Evolutionary conservation across 2,113 vertebrate genomes (phyloP).

Genomic region (Upupa epops): DNA sequence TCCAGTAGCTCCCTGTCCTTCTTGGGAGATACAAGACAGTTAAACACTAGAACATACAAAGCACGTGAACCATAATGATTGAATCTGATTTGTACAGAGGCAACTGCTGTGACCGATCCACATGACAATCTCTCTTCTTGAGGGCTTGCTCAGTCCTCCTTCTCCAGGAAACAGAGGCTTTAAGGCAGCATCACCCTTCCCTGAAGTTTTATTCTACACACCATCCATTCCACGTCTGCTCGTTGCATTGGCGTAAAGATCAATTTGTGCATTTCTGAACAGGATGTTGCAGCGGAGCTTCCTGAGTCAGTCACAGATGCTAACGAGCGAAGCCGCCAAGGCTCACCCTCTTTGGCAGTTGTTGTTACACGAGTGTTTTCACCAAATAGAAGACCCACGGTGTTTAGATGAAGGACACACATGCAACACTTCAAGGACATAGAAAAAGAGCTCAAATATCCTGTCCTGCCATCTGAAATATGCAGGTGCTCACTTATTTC

Average conservation of each 20-base stretch:
- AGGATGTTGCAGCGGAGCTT: conserved; percentile 15
- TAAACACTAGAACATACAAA: conserved; percentile 11
- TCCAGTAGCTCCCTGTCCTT: too few species aligned
- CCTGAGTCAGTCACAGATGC: background rate
- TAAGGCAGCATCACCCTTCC: background rate
- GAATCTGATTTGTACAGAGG: background rate
- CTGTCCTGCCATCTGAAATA: background rate
- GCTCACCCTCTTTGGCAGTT: background rate
- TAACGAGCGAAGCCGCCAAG: background rate
- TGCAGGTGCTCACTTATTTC: background rate
- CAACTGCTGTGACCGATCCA: background rate
- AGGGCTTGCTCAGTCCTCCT: background rate
- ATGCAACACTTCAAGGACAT: background rate
- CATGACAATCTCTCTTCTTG: background rate
- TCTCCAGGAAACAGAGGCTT: background rate
- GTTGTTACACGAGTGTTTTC: background rate
- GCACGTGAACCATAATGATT: background rate
- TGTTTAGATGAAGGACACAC: background rate
- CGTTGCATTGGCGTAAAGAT: background rate
- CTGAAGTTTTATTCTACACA: background rate
- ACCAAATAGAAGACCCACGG: rapidly evolving
- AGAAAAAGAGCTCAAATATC: background rate
- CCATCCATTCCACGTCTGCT: background rate
- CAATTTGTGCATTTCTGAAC: conserved; percentile 8
- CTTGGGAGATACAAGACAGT: background rate